These are phyloP conservation scores for Eupithecia subfuscata DNA, from an alignment of 2,888 invertebrate species.

Conservation along the genomic window DNA sequence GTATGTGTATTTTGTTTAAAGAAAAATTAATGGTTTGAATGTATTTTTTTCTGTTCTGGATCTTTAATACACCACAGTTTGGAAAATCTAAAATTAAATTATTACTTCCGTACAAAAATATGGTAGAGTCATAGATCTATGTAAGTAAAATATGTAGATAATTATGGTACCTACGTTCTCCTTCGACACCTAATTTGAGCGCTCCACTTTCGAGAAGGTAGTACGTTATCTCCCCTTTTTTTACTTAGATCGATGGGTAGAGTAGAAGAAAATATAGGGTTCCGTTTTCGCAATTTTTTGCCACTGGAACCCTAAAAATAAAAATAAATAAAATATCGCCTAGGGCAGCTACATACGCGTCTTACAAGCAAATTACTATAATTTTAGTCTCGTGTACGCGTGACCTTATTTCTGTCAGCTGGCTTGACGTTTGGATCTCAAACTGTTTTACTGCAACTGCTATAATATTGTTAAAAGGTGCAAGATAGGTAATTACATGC, in stretches of 20 bases:
- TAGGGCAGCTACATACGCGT: slow-evolving; percentile 23
- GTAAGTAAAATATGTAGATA: too few species aligned
- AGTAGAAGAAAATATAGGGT: background rate
- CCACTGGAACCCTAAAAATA: background rate
- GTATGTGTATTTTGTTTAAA: background rate
- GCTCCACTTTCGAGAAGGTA: too few species aligned
- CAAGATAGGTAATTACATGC: background rate
- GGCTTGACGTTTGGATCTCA: slow-evolving; percentile 39
- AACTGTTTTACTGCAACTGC: slow-evolving; percentile 20
- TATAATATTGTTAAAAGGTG: background rate
- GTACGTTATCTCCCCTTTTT: too few species aligned
- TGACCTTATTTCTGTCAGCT: slow-evolving; percentile 56
- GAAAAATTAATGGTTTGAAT: background rate
- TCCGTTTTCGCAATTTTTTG: background rate
- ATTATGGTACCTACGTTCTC: too few species aligned
- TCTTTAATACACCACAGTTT: background rate
- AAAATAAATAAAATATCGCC: slow-evolving; percentile 18
- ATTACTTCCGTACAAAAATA: too few species aligned
- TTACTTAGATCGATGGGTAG: too few species aligned
- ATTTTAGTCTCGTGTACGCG: slow-evolving; percentile 46
- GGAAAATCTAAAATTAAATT: too few species aligned
- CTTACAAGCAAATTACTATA: slow-evolving; percentile 49
- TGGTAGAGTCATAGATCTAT: too few species aligned
- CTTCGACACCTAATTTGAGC: too few species aligned
- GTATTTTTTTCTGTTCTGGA: background rate